Evolutionary conservation across 2,888 invertebrate species (phyloP), one percentile per base, ranked within the genome.

Genomic region (Thecophora atra): DNA sequence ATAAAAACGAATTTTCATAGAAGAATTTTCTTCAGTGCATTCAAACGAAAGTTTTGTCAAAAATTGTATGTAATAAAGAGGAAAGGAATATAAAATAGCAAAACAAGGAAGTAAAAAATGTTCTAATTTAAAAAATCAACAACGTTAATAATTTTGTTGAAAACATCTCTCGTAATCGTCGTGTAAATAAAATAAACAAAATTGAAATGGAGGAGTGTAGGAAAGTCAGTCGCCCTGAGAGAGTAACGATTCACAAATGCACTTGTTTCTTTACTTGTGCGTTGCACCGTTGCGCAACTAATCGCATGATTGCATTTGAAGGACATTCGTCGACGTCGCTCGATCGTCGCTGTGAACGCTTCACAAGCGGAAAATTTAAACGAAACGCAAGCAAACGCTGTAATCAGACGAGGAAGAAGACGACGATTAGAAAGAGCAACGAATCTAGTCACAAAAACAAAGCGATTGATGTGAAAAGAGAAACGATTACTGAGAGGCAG

Each of bases 291-390:
- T 78, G 80, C 80, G 80, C 80, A 78, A 79, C 79, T 81, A 81
- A 81, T 82, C 80, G 81, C 79, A 76, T 79, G 81, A 81, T 81
- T 82, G 79, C 78, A 81, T 81, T 82, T 81, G 82, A 82, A 82
- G 82, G 82, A 82, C 82, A 81, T 80, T 73, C 75, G 72, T 72
- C 56, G 52, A 42, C 68, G 47, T 28, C 54, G 37, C 24, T 37
- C 37, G 37, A 37, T 37, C 37, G 37, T 37, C 37, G 37, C 37
- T 73, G 71, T 28, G 26, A 47, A 1, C 62, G 37, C 13, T 74
- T 70, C 72, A 74, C 19, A 26, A 11, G 37, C 75, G 71, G 68
- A 63, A 73, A 28, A 62, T 1, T 17, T 13, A 19, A 62, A 15
- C 37, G 37, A 37, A 37, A 37, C 37, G 3, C 30, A 37, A 26